Conservation (phyloP, 1,140 invertebrate species). For the Eriocheir sinensis region DNA sequence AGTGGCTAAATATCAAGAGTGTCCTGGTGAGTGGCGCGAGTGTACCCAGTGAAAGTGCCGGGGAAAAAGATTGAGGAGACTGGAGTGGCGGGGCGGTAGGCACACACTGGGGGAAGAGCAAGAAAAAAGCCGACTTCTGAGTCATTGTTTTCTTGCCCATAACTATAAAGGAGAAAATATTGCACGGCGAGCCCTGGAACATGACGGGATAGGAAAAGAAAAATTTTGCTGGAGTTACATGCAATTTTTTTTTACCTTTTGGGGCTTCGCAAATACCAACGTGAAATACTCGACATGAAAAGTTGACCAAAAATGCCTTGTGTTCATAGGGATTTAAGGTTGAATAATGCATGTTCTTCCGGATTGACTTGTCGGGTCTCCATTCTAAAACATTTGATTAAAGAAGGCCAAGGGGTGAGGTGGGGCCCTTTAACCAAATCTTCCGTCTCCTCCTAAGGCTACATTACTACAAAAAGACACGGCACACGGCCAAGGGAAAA, state of each 20-base stretch:
- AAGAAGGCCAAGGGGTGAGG: no score
- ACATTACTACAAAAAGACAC: no score
- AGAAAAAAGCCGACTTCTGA: neutral
- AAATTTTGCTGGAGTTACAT: neutral
- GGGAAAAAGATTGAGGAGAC: neutral
- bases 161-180: neutral
- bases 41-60: neutral
- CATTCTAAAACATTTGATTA: no score
- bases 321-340: no score
- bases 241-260: no score
- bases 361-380: no score
- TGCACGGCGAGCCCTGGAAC: neutral
- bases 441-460: no score
- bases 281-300: neutral
- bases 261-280: no score
- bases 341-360: no score
- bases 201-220: neutral
- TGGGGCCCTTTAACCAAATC: no score
- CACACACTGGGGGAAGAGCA: neutral
- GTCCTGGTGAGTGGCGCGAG: neutral
- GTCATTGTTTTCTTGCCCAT: slow-evolving; percentile 3
- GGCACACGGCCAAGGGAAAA: no score
- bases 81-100: neutral
- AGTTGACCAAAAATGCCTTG: neutral
- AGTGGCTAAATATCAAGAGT: neutral